Evolutionary conservation across 2,888 invertebrate species (phyloP).

Genomic region (Caenorhabditis zanzibari): DNA sequence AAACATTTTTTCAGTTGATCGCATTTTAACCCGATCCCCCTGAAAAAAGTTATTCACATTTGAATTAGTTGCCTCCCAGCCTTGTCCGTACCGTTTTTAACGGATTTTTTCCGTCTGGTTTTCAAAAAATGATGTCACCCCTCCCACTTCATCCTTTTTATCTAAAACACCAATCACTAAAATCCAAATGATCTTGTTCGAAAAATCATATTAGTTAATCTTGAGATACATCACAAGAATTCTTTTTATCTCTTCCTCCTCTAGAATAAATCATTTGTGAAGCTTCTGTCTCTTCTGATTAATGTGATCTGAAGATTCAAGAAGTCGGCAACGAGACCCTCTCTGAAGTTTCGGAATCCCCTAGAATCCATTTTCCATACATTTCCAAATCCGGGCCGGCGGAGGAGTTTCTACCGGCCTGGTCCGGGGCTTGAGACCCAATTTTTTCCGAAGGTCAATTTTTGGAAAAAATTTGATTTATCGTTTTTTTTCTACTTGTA

Average conservation of each 20-base stretch:
- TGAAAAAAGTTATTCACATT: no score
- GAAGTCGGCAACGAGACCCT: background rate
- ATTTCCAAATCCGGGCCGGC: no score
- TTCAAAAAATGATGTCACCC: conserved; percentile 8
- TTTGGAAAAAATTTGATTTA: no score
- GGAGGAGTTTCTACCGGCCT: no score
- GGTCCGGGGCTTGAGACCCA: no score
- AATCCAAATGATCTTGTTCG: conserved; percentile 11
- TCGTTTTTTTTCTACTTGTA: no score
- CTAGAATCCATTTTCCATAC: background rate
- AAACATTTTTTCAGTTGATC: no score
- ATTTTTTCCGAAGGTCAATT: no score
- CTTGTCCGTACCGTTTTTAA: no score
- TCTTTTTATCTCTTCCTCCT: conserved; percentile 1
- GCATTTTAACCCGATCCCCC: no score
- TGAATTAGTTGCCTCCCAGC: no score
- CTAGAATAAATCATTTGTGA: conserved; percentile 1
- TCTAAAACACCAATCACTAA: conserved; percentile 30
- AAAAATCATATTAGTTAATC: conserved; percentile 20
- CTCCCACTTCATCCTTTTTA: background rate
- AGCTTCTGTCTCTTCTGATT: conserved; percentile 21
- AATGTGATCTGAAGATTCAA: conserved; percentile 11
- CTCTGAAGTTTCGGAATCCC: background rate
- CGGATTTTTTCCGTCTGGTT: no score
- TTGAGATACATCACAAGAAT: conserved; percentile 16